Conservation (phyloP, 2,888 invertebrate species). For the Seira ritae region DNA sequence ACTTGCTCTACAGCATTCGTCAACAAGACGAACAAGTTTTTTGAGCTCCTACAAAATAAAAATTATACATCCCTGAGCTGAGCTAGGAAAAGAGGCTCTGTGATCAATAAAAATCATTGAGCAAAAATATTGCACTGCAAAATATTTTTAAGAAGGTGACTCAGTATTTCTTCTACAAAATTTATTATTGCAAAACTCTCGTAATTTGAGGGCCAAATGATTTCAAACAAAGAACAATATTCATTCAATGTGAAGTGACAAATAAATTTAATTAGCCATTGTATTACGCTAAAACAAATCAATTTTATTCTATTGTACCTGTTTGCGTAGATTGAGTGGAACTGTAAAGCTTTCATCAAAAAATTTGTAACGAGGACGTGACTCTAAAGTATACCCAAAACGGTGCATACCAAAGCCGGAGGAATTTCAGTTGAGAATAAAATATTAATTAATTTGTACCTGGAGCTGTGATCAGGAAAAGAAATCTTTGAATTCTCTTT, state of each 20-base stretch:
- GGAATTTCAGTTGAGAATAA: neutral
- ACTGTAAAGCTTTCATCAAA: slow-evolving; percentile 39
- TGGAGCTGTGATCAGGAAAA: slow-evolving; percentile 47
- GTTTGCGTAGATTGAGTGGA: slow-evolving; percentile 39
- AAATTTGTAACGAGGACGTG: neutral
- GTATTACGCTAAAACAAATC: slow-evolving; percentile 24
- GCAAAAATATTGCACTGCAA: too few relatives aligned
- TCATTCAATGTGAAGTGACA: slow-evolving; percentile 53
- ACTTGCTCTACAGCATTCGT: slow-evolving; percentile 55
- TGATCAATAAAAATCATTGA: slow-evolving; percentile 48
- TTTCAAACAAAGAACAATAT: neutral
- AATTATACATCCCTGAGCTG: too few relatives aligned
- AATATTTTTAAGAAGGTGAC: neutral
- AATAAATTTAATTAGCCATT: slow-evolving; percentile 19
- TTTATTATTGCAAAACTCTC: slow-evolving; percentile 50
- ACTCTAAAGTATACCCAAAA: too few relatives aligned
- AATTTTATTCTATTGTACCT: slow-evolving; percentile 37
- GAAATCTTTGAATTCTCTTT: neutral
- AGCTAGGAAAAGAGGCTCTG: slow-evolving; percentile 34
- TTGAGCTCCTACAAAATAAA: slow-evolving; percentile 23
- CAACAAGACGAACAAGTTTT: slow-evolving; percentile 53
- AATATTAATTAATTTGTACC: slow-evolving; percentile 38
- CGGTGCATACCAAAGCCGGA: neutral
- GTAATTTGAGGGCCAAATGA: slow-evolving; percentile 41
- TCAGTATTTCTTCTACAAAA: neutral